Percentiles rank a stretch among this genome's conserved stretches.
Evolutionary conservation across 2,888 invertebrate genomes (phyloP).

Genomic region (Yponomeuta sedellus): DNA sequence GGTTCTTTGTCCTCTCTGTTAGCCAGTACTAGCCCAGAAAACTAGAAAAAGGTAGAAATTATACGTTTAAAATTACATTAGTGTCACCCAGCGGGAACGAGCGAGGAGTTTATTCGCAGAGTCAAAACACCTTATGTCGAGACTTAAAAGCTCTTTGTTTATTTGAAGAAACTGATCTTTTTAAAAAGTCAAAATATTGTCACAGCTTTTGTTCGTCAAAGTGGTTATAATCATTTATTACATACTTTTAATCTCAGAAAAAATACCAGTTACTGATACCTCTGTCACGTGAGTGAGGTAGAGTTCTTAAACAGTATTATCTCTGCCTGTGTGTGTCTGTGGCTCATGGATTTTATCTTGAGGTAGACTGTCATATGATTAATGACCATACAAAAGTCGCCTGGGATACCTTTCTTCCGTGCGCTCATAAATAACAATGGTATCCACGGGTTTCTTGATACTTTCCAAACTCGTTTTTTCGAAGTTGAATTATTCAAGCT

Average conservation of each 20-base stretch:
- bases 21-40: background rate
- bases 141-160: too few relatives aligned
- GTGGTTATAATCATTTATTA: background rate
- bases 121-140: too few relatives aligned
- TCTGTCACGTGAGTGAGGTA: slow-evolving; percentile 23
- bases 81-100: too few relatives aligned
- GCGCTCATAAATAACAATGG: slow-evolving; percentile 55
- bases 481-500: slow-evolving; percentile 9
- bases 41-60: too few relatives aligned
- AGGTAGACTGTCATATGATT: slow-evolving; percentile 58
- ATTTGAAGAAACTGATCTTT: too few relatives aligned
- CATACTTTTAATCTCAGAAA: background rate
- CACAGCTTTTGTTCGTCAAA: background rate
- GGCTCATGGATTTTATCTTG: slow-evolving; percentile 52
- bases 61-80: too few relatives aligned
- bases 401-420: slow-evolving; percentile 54
- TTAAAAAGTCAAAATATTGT: background rate
- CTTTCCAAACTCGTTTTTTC: slow-evolving; percentile 41
- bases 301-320: slow-evolving; percentile 28
- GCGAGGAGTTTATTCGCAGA: too few relatives aligned
- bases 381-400: slow-evolving; percentile 56
- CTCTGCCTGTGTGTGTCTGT: slow-evolving; percentile 33
- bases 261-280: background rate
- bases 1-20: slow-evolving; percentile 2
- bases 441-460: slow-evolving; percentile 37